Evolutionary conservation across 2,113 vertebrate genomes (phyloP).

Genomic region (Pelvicachromis taeniatus): DNA sequence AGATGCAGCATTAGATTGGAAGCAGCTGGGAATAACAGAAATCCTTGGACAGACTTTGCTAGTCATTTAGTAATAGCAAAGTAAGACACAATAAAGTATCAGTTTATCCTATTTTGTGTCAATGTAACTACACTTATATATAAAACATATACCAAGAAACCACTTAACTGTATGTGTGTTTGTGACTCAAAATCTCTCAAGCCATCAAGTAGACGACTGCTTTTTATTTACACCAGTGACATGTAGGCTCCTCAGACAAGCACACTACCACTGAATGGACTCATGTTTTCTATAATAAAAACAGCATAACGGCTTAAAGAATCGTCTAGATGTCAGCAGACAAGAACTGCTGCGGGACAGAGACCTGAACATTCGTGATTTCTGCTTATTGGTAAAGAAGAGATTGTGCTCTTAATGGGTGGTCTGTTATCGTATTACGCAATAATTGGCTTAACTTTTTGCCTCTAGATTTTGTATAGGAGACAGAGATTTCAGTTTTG

Average conservation of each 20-base stretch:
- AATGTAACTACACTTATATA: background rate
- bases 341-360: background rate
- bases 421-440: background rate
- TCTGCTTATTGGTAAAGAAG: background rate
- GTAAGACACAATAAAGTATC: background rate
- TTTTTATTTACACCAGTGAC: background rate
- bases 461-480: background rate
- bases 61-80: background rate
- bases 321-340: background rate
- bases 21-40: background rate
- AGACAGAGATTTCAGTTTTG: background rate
- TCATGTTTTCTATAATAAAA: background rate
- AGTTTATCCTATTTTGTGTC: background rate
- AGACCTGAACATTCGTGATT: background rate
- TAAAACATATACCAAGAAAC: background rate
- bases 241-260: background rate
- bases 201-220: background rate
- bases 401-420: background rate
- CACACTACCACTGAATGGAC: background rate
- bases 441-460: background rate
- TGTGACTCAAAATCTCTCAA: background rate
- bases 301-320: background rate
- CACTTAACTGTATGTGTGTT: background rate
- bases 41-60: background rate
- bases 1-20: background rate